These are phyloP conservation scores for Prosopocoilus inquinatus DNA, from an alignment of 2,888 invertebrate species.

Conservation along the genomic window DNA sequence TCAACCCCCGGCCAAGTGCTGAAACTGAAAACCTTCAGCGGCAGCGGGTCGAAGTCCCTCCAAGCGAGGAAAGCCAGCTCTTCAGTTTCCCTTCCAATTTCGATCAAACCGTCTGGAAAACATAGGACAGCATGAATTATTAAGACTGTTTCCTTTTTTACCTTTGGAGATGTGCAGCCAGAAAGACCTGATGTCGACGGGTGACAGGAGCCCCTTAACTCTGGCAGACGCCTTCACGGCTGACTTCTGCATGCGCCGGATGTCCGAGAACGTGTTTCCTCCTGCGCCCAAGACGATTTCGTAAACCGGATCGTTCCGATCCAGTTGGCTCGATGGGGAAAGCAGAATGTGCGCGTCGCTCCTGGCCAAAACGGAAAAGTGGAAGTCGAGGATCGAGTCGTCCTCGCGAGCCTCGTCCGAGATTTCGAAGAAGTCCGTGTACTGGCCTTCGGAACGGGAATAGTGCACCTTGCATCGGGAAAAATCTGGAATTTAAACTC, in stretches of 20 bases:
- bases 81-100: conserved; percentile 63
- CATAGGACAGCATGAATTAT: too few species aligned
- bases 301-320: conserved; percentile 59
- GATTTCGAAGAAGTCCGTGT: conserved; percentile 59
- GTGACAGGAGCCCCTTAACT: conserved; percentile 59
- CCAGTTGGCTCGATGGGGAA: conserved; percentile 54
- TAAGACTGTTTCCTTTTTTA: conserved; percentile 33
- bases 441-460: conserved; percentile 57
- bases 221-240: conserved; percentile 58
- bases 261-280: conserved; percentile 66
- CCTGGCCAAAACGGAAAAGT: conserved; percentile 63
- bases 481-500: conserved; percentile 34
- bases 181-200: conserved; percentile 62
- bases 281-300: conserved; percentile 75
- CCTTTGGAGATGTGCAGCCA: conserved; percentile 63
- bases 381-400: conserved; percentile 54
- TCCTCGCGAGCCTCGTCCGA: conserved; percentile 28
- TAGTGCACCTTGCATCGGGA: conserved; percentile 57
- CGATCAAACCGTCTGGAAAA: conserved; percentile 63
- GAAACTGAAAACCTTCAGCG: conserved; percentile 65
- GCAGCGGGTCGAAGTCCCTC: conserved; percentile 59
- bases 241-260: conserved; percentile 59
- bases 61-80: conserved; percentile 59
- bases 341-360: conserved; percentile 71
- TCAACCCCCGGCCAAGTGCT: conserved; percentile 65